Evolutionary conservation across 2,797 vertebrate species (phyloP).

Genomic region (Scyliorhinus canicula): DNA sequence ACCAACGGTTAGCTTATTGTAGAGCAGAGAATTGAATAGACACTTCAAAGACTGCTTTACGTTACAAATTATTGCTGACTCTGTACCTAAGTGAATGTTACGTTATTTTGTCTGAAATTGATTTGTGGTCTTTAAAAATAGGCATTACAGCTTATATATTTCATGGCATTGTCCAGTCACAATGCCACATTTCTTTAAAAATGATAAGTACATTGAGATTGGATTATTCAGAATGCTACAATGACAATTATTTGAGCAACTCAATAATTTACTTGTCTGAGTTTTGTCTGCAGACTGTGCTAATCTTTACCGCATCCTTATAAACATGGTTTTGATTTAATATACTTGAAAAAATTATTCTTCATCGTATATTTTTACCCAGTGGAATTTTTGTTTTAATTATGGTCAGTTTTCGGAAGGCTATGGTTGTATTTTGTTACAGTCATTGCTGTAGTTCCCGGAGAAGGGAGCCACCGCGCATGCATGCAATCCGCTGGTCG

Average conservation of each 20-base stretch:
- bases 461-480: too few species aligned
- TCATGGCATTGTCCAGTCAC: not conserved
- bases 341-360: not conserved
- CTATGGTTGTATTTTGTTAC: not conserved
- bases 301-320: not conserved
- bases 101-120: constrained; percentile 46
- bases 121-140: constrained; percentile 49
- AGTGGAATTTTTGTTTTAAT: constrained; percentile 1
- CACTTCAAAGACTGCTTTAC: not conserved
- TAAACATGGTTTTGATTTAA: constrained; percentile 10
- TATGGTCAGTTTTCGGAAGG: not conserved
- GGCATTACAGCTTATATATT: not conserved
- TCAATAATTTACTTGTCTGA: constrained; percentile 44
- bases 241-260: constrained; percentile 47
- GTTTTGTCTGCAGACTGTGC: not conserved
- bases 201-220: constrained; percentile 42
- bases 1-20: too few species aligned
- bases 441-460: not conserved
- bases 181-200: not conserved
- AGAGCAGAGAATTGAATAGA: not conserved
- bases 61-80: constrained; percentile 47
- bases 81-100: constrained; percentile 44
- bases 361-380: not conserved
- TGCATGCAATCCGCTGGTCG: too few species aligned
- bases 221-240: constrained; percentile 46